phyloP scores from a whole-genome alignment of 1,140 invertebrate genomes.

The Eumaeus atala region DNA sequence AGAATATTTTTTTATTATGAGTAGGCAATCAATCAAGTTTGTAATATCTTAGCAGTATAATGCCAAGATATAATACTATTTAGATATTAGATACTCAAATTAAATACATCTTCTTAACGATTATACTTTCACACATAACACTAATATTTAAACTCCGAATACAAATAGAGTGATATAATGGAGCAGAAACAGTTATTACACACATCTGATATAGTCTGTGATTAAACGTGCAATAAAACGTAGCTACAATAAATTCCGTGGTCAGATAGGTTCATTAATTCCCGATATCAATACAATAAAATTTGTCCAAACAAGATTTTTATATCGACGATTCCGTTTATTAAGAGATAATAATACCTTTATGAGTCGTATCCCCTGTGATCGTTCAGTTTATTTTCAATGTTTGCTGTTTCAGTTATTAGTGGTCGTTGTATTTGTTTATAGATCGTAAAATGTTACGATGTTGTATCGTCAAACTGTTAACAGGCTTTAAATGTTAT shows the following conservation, averaged over 20 bases:
- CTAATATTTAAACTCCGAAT: too few relatives aligned
- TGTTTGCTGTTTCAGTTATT: conserved; percentile 70
- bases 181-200: conserved; percentile 1
- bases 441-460: conserved; percentile 66
- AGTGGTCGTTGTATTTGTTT: conserved; percentile 69
- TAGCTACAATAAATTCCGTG: conserved; percentile 28
- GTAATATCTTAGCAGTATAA: too few relatives aligned
- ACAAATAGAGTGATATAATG: background rate
- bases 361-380: conserved; percentile 57
- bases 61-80: too few relatives aligned
- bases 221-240: conserved; percentile 1
- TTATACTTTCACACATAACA: too few relatives aligned
- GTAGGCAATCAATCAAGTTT: too few relatives aligned
- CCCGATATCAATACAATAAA: conserved; percentile 45
- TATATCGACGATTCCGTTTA: conserved; percentile 61
- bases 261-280: conserved; percentile 47
- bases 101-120: too few relatives aligned
- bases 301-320: conserved; percentile 61
- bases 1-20: too few relatives aligned
- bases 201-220: background rate
- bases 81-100: too few relatives aligned
- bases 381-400: conserved; percentile 63
- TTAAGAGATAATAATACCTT: conserved; percentile 72
- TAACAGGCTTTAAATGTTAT: conserved; percentile 62
- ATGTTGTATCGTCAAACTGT: conserved; percentile 63